Percentiles rank a stretch among this genome's conserved stretches.
Evolutionary conservation across 1,140 invertebrate genomes (phyloP).

Genomic region (Amyelois transitella): DNA sequence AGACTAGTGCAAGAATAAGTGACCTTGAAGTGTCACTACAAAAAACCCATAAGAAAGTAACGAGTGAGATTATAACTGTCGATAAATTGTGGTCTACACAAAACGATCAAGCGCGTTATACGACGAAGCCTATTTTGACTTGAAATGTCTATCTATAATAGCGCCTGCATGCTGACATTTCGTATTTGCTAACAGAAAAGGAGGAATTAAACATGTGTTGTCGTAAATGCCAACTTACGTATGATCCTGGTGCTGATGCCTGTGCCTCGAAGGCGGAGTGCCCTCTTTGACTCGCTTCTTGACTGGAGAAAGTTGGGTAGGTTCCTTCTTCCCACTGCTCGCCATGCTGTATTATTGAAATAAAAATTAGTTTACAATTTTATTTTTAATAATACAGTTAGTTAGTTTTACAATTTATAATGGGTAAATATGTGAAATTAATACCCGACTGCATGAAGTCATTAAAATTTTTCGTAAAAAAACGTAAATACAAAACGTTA

Average conservation of each 20-base stretch:
- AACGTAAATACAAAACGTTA: too few relatives aligned
- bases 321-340: conserved; percentile 87
- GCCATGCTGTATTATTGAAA: conserved; percentile 37
- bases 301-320: conserved; percentile 94
- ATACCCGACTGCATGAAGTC: too few relatives aligned
- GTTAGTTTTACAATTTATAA: too few relatives aligned
- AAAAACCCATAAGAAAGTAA: too few relatives aligned
- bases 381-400: background rate
- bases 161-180: conserved; percentile 62
- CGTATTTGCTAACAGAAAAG: background rate
- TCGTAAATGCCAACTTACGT: conserved; percentile 40
- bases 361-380: background rate
- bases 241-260: conserved; percentile 68
- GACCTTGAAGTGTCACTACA: too few relatives aligned
- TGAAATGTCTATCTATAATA: background rate
- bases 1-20: too few relatives aligned
- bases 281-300: conserved; percentile 99
- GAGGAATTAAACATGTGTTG: background rate
- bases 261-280: conserved; percentile 85
- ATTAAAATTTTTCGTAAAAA: too few relatives aligned
- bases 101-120: too few relatives aligned
- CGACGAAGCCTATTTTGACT: too few relatives aligned
- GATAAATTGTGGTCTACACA: too few relatives aligned
- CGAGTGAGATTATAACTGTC: too few relatives aligned
- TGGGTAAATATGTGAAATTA: too few relatives aligned